phyloP scores from a whole-genome alignment of 2,888 invertebrate species.

The Labia minor region DNA sequence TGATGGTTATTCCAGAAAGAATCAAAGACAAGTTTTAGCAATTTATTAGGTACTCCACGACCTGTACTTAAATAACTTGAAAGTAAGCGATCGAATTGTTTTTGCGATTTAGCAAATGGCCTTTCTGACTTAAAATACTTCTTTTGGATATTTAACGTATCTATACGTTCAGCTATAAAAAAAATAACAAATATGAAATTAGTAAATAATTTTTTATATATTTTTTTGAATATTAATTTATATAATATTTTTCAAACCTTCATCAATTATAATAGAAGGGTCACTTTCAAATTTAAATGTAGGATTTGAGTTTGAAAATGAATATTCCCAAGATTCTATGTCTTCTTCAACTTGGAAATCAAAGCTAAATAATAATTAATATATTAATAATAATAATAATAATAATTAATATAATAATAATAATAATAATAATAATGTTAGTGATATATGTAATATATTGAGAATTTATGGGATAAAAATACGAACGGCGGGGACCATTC shows the following conservation, averaged over 20 bases:
- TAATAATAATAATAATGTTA: too few relatives aligned
- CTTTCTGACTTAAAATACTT: background rate
- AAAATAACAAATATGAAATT: background rate
- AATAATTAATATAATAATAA: too few relatives aligned
- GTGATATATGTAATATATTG: too few relatives aligned
- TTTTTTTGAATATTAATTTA: background rate
- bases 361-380: too few relatives aligned
- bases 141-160: background rate
- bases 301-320: background rate
- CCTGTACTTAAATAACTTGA: background rate
- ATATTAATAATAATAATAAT: too few relatives aligned
- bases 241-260: background rate
- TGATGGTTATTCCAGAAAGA: background rate
- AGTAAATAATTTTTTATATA: background rate
- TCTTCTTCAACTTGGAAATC: too few relatives aligned
- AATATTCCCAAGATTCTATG: background rate
- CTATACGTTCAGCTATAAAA: background rate
- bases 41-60: background rate
- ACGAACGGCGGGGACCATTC: too few relatives aligned
- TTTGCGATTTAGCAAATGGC: background rate
- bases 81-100: background rate
- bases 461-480: too few relatives aligned
- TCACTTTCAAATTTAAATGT: background rate
- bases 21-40: background rate
- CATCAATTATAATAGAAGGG: background rate